Evolutionary conservation across 2,888 invertebrate species (phyloP).

Genomic region (Amblyjoppa fuscipennis): DNA sequence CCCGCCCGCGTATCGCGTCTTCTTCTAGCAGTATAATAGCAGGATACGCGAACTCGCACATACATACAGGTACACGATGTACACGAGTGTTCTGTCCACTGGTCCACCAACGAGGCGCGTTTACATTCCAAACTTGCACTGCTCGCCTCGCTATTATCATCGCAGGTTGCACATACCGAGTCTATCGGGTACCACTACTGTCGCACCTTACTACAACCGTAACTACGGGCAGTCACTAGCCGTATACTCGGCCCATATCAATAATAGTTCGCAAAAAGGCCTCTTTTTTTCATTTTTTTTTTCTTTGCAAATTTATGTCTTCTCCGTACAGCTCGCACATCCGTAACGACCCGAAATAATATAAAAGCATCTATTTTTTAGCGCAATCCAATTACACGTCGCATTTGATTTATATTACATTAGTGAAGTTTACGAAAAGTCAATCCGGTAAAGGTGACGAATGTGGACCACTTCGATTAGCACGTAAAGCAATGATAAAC

Average conservation of each 20-base stretch:
- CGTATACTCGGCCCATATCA: not conserved
- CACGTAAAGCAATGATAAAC: no score
- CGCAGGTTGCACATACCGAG: conserved; percentile 53
- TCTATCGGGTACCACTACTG: conserved; percentile 40
- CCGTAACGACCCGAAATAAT: not conserved
- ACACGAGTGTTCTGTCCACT: conserved; percentile 63
- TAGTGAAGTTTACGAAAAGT: no score
- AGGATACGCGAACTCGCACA: conserved; percentile 13
- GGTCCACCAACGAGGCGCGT: conserved; percentile 53
- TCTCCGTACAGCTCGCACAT: not conserved
- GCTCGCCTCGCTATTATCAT: conserved; percentile 60
- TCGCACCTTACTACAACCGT: not conserved
- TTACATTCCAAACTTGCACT: conserved; percentile 64
- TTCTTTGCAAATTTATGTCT: not conserved
- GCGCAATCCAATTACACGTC: not conserved
- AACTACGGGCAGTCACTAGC: not conserved
- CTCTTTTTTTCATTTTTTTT: not conserved
- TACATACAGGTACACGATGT: conserved; percentile 32
- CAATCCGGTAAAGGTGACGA: no score
- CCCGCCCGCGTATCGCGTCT: conserved; percentile 60
- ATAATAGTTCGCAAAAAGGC: not conserved
- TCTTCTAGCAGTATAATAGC: conserved; percentile 50
- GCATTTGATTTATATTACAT: not conserved
- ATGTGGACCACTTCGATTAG: no score
- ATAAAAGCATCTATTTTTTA: not conserved